These are phyloP conservation scores for Pteromalus puparum DNA, from an alignment of 1,140 invertebrate genomes.

Conservation along the genomic window DNA sequence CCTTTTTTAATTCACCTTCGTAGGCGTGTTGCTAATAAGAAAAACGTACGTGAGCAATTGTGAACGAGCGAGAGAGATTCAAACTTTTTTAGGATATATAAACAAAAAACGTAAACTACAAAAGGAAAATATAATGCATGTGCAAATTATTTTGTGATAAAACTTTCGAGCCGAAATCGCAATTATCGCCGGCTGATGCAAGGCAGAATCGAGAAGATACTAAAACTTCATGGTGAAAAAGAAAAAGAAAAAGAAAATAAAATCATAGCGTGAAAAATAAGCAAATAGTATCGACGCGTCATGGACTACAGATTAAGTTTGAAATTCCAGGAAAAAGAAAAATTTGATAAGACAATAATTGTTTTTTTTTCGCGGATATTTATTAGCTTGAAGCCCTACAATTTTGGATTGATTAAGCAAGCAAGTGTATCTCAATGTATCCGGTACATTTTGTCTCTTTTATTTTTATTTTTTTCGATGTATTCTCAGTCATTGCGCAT, in stretches of 20 bases:
- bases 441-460: background rate
- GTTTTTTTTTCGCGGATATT: constrained; percentile 8
- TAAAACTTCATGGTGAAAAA: constrained; percentile 10
- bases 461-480: background rate
- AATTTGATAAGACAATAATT: constrained; percentile 48
- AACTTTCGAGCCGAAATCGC: constrained; percentile 40
- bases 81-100: constrained; percentile 44
- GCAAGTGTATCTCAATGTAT: background rate
- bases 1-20: constrained; percentile 39
- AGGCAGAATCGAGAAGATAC: background rate
- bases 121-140: background rate
- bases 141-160: constrained; percentile 50
- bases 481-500: background rate
- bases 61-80: background rate
- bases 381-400: background rate
- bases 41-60: background rate
- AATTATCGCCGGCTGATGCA: background rate
- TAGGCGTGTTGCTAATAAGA: constrained; percentile 24
- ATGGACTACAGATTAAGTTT: constrained; percentile 2
- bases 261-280: background rate
- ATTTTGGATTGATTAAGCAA: background rate
- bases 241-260: background rate
- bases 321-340: constrained; percentile 25
- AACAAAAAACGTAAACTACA: constrained; percentile 24
- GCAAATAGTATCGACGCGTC: background rate